These are phyloP conservation scores for Drepana falcataria DNA, from an alignment of 2,888 invertebrate genomes.

Conservation along the genomic window DNA sequence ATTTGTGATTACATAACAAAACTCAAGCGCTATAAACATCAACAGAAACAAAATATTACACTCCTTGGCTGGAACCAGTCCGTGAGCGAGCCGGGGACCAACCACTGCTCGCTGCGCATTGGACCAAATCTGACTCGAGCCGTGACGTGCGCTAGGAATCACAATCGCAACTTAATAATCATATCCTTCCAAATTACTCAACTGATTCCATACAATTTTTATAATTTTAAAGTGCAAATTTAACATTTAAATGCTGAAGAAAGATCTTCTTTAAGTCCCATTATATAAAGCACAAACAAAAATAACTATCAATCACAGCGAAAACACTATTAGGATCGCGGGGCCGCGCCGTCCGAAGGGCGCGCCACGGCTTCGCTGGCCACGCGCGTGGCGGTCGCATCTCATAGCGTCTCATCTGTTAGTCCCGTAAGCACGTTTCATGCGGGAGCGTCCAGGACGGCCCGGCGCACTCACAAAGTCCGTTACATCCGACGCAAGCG, in stretches of 20 bases:
- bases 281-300: conserved; percentile 36
- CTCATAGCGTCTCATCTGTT: not conserved
- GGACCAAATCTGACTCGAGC: too few species aligned
- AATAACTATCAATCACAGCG: conserved; percentile 33
- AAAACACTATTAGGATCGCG: conserved; percentile 18
- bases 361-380: not conserved
- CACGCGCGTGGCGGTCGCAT: not conserved
- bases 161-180: conserved; percentile 21
- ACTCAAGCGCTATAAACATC: conserved; percentile 66
- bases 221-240: conserved; percentile 38
- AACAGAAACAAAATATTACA: conserved; percentile 65
- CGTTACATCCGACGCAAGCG: conserved; percentile 2
- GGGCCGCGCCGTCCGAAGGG: not conserved
- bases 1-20: conserved; percentile 69
- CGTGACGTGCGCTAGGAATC: conserved; percentile 25
- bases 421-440: not conserved
- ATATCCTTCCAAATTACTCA: conserved; percentile 29
- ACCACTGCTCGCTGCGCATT: too few species aligned
- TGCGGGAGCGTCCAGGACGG: not conserved
- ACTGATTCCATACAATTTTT: conserved; percentile 21
- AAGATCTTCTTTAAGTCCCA: conserved; percentile 21
- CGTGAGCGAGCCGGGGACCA: conserved; percentile 25
- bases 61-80: conserved; percentile 39
- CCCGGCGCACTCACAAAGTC: not conserved
- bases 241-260: conserved; percentile 40